Evolutionary conservation across 2,113 vertebrate genomes (phyloP).

Genomic region (Pomatorhinus ruficollis): DNA sequence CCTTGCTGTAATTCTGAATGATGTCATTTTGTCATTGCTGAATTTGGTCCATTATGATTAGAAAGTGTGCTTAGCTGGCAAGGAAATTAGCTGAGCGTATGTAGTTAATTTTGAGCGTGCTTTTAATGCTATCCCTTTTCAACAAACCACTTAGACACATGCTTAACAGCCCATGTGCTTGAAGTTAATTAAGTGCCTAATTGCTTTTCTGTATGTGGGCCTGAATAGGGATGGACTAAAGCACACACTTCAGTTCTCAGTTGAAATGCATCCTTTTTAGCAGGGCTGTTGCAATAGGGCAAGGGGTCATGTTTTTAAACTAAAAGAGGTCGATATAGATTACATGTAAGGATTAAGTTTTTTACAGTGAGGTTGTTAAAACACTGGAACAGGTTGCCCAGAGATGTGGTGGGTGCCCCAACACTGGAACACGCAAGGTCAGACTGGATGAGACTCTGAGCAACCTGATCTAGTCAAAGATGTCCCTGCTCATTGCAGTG

Average conservation of each 20-base stretch:
- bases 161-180: slow-evolving; percentile 61
- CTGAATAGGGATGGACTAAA: slow-evolving; percentile 51
- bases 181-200: slow-evolving; percentile 67
- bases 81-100: slow-evolving; percentile 51
- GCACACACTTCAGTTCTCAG: not conserved
- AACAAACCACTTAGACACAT: slow-evolving; percentile 64
- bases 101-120: slow-evolving; percentile 56
- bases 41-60: slow-evolving; percentile 29
- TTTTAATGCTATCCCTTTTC: slow-evolving; percentile 58
- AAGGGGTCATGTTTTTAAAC: not conserved
- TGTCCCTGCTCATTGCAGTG: not conserved
- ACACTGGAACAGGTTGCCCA: not conserved
- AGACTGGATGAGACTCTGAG: not conserved
- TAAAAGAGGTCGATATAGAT: not conserved
- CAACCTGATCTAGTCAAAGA: not conserved
- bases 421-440: not conserved
- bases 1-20: slow-evolving; percentile 26
- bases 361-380: not conserved
- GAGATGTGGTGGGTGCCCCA: not conserved
- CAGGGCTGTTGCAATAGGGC: not conserved
- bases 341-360: not conserved
- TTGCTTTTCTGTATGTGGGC: slow-evolving; percentile 58
- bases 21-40: slow-evolving; percentile 17
- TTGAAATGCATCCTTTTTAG: not conserved
- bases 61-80: slow-evolving; percentile 12